Percentiles rank a stretch among this genome's conserved stretches.
These are phyloP conservation scores for Aegypius monachus DNA, from an alignment of 2,113 vertebrate species.

Conservation along the genomic window DNA sequence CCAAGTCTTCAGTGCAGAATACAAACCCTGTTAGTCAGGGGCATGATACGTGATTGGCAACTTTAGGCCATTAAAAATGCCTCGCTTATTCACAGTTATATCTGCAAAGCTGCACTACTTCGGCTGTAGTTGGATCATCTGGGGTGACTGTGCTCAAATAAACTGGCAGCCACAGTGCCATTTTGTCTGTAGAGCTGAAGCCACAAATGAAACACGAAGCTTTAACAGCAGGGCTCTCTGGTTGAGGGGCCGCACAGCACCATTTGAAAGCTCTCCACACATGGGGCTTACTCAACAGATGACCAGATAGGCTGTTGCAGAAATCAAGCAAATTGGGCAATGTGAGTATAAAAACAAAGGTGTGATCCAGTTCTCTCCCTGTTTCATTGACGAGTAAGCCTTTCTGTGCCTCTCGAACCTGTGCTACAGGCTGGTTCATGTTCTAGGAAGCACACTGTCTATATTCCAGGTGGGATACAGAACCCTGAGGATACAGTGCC, in stretches of 20 bases:
- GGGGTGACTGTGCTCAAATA: neutral
- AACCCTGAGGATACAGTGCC: neutral
- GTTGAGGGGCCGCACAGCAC: neutral
- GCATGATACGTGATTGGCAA: accelerated
- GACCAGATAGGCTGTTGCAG: neutral
- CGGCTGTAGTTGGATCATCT: neutral
- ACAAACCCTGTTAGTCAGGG: neutral
- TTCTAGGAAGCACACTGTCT: neutral
- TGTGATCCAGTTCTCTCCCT: neutral
- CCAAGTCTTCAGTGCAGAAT: neutral
- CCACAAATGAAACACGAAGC: neutral
- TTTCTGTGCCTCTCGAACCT: neutral
- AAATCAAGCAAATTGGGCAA: neutral
- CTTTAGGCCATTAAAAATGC: neutral
- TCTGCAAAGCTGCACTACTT: neutral
- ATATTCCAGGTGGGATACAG: neutral
- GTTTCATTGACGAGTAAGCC: neutral
- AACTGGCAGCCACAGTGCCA: neutral
- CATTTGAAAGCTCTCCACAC: neutral
- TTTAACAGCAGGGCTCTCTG: neutral
- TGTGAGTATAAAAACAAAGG: neutral
- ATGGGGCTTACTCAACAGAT: neutral
- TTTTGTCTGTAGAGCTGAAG: neutral
- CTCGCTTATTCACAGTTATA: neutral
- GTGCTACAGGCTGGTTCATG: neutral